These are phyloP conservation scores for Eupsittula cactorum DNA, from an alignment of 2,113 vertebrate species.

Conservation along the genomic window DNA sequence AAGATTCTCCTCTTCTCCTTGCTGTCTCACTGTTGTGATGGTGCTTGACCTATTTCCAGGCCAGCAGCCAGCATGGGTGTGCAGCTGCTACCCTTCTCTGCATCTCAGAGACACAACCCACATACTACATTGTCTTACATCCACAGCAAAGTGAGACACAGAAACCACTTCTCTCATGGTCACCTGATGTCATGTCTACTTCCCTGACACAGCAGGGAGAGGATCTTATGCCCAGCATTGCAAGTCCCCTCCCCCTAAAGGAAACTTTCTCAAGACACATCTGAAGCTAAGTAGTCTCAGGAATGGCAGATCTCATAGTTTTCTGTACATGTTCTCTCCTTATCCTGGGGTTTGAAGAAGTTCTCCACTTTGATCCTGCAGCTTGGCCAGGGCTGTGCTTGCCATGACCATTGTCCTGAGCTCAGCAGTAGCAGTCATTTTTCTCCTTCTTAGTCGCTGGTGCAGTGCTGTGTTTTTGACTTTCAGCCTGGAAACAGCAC, in stretches of 20 bases:
- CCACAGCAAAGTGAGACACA: background rate
- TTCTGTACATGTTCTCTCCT: background rate
- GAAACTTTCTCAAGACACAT: background rate
- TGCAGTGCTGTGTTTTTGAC: too few relatives aligned
- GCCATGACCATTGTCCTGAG: background rate
- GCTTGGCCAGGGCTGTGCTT: background rate
- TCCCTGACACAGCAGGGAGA: fast-evolving
- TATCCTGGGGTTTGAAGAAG: background rate
- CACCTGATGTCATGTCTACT: background rate
- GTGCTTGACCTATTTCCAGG: background rate
- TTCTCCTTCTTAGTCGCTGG: too few relatives aligned
- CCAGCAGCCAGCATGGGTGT: background rate
- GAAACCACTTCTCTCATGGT: background rate
- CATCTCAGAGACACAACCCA: background rate
- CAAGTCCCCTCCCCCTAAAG: background rate
- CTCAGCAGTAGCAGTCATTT: too few relatives aligned
- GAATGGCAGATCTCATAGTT: background rate
- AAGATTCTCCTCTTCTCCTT: background rate
- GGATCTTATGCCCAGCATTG: background rate
- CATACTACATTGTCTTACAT: background rate
- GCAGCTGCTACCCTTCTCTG: background rate
- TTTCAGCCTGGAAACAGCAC: too few relatives aligned
- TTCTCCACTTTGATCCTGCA: background rate
- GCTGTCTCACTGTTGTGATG: background rate
- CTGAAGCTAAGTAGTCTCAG: background rate